These are phyloP conservation scores for Nemopilema nomurai DNA, from an alignment of 30 jellyfish, hydroid and myxozoan genomes.

Conservation along the genomic window DNA sequence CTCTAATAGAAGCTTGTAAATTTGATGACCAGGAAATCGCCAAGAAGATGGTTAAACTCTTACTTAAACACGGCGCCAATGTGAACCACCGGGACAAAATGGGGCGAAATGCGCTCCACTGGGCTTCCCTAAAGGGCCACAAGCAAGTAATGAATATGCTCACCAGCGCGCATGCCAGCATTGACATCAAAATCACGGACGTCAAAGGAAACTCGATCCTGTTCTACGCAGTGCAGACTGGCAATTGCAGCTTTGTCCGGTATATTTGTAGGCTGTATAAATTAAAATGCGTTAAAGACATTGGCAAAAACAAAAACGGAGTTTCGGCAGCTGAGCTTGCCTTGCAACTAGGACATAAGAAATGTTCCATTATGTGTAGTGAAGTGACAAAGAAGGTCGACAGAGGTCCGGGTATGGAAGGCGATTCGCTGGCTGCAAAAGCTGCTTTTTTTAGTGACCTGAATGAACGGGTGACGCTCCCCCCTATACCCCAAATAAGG, in stretches of 20 bases:
- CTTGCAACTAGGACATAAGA: conserved; percentile 55
- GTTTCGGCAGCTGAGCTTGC: conserved; percentile 68
- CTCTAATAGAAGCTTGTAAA: conserved; percentile 66
- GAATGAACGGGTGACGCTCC: conserved; percentile 23
- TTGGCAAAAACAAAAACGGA: conserved; percentile 59
- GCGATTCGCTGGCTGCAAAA: background rate
- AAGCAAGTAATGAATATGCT: conserved; percentile 28
- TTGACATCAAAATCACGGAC: conserved; percentile 32
- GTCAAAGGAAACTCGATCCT: conserved; percentile 50
- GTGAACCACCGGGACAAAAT: conserved; percentile 41
- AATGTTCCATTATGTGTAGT: conserved; percentile 49
- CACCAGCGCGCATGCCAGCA: conserved; percentile 1
- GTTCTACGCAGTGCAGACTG: conserved; percentile 62
- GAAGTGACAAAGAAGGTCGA: conserved; percentile 20
- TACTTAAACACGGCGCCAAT: conserved; percentile 56
- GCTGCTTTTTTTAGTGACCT: conserved; percentile 24
- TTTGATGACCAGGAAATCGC: conserved; percentile 52
- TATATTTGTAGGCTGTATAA: conserved; percentile 51
- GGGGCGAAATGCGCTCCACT: conserved; percentile 66
- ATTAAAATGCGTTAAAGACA: conserved; percentile 40
- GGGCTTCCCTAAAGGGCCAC: conserved; percentile 59
- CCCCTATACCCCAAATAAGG: conserved; percentile 6
- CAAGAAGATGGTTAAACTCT: conserved; percentile 43
- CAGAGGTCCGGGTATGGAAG: conserved; percentile 6
- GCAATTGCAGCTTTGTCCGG: conserved; percentile 60